A percentile compares a stretch with the other conserved stretches of the same genome.
These are phyloP conservation scores for Spheniscus mendiculus DNA, from an alignment of 2,113 vertebrate species.

Conservation along the genomic window DNA sequence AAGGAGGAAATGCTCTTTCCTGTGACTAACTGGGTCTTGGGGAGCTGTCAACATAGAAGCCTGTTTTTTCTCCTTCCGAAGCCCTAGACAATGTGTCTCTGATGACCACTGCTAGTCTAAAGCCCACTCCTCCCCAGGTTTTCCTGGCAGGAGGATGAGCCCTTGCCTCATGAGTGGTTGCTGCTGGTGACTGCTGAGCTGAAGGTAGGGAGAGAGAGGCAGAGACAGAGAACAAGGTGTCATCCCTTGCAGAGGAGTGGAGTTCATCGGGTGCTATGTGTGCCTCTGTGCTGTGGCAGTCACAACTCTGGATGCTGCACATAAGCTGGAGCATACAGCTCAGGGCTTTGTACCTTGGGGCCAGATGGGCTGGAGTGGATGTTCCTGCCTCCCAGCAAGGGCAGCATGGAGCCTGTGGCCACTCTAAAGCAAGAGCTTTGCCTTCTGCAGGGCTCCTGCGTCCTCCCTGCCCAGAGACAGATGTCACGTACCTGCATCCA, in stretches of 20 bases:
- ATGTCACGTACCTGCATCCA: background rate
- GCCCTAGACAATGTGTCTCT: background rate
- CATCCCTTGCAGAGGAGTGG: background rate
- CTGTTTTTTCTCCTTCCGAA: background rate
- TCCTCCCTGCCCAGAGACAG: background rate
- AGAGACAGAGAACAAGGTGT: background rate
- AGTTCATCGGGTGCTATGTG: accelerated
- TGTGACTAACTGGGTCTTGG: background rate
- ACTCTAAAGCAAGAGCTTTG: background rate
- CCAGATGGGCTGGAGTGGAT: background rate
- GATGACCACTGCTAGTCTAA: background rate
- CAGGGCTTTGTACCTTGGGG: background rate
- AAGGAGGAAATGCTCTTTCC: background rate
- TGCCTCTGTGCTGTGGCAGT: background rate
- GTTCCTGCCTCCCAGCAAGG: background rate
- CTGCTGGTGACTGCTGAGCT: background rate
- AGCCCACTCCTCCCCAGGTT: background rate
- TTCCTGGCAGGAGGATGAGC: background rate
- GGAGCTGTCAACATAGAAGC: background rate
- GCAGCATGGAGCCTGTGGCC: background rate
- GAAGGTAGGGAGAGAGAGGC: background rate
- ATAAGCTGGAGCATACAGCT: background rate
- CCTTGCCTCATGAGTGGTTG: background rate
- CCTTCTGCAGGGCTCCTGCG: background rate
- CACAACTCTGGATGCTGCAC: background rate